A percentile compares a stretch with the other conserved stretches of the same genome.
Conservation (phyloP, 2,888 invertebrate species). For the Sesia bembeciformis region DNA sequence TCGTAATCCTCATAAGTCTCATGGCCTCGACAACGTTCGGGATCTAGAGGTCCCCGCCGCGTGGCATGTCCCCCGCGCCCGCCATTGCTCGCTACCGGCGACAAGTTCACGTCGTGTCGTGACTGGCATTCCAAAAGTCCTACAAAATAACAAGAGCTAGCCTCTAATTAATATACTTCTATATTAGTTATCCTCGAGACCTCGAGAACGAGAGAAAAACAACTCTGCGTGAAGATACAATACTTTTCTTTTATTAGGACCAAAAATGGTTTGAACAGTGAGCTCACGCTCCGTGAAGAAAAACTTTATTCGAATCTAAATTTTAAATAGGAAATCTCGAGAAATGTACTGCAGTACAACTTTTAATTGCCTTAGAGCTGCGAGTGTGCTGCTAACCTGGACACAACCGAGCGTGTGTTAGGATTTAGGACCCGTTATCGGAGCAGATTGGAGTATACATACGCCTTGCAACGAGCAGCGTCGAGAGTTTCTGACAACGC, state of each 20-base stretch:
- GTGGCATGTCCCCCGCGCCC: conserved; percentile 25
- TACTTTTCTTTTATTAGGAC: neutral
- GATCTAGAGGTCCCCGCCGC: conserved; percentile 30
- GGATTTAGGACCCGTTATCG: conserved; percentile 64
- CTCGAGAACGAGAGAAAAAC: neutral
- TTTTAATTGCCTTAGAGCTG: conserved; percentile 48
- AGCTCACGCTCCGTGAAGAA: neutral
- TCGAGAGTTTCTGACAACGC: conserved; percentile 55
- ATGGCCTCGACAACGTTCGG: conserved; percentile 49
- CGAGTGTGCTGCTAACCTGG: conserved; percentile 14
- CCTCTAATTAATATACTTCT: conserved; percentile 42
- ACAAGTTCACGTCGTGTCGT: conserved; percentile 54
- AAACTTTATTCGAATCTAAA: neutral
- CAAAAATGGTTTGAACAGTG: neutral
- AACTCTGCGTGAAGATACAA: neutral
- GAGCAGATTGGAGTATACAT: conserved; percentile 57
- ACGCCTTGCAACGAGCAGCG: conserved; percentile 50
- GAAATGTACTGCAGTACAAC: conserved; percentile 17
- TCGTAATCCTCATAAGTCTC: conserved; percentile 72
- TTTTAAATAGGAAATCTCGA: conserved; percentile 1
- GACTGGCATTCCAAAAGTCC: conserved; percentile 50
- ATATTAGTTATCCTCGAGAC: conserved; percentile 16
- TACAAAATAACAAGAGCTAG: conserved; percentile 30
- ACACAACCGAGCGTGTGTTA: conserved; percentile 33
- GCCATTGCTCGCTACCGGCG: conserved; percentile 17